Evolutionary conservation across 2,888 invertebrate species (phyloP), one percentile per base, ranked within the genome.

Genomic region (Selenia dentaria): DNA sequence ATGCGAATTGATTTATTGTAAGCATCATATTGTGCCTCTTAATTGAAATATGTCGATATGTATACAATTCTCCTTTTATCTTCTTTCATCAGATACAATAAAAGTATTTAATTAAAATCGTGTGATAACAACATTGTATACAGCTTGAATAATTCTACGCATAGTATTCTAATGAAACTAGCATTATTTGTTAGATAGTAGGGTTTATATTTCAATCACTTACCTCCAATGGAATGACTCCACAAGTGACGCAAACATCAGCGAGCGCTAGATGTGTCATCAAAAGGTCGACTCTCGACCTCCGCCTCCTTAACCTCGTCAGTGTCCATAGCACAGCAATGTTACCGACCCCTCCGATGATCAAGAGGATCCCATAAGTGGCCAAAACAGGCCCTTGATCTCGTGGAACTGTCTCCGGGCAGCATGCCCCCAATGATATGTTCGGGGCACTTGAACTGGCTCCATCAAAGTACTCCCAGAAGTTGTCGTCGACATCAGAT

Each of bases 241-340:
- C 92, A 67, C 96, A 96, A 0, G 96, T 95, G 14, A 96, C 96
- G 35, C 96, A 93, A 3, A 96, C 91, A 78, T 97, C 96, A 1
- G 96, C 96, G 0, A 95, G 84, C 0, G 95, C 93, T 36, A 96
- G 83, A 70, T 96, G 95, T 37, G 95, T 93, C 75, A 96, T 95
- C 87, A 96, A 92, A 53, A 96, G 71, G 47, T 95, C 95, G n/a
- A 96, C 94, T 16, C 96, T 81, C 0, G 94, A 94, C 69, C 94
- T 94, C 51, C 94, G 82, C 12, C 94, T 91, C 20, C 94, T 78
- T 1, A 93, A 91, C 24, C 93, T 88, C 41, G 94, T 92, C 36
- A 96, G 79, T 0, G 94, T 92, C 1, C 93, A 79, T 60, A 96
- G 92, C 24, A 96, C 95, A 0, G 93, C 94, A 34, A 95, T 69